Conservation (phyloP, 2,113 vertebrate species). For the Brachypodius melanocephalos region DNA sequence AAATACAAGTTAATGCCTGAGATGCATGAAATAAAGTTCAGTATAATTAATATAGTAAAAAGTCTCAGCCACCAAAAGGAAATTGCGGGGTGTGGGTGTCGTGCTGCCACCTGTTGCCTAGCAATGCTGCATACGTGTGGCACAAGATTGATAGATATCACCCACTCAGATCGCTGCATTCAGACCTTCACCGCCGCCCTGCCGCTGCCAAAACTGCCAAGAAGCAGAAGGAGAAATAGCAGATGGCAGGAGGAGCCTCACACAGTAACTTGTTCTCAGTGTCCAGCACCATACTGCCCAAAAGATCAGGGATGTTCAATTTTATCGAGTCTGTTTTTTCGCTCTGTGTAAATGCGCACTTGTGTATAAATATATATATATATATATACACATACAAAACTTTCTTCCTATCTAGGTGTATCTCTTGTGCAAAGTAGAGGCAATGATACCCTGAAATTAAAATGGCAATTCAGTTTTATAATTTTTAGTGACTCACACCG, state of each 20-base stretch:
- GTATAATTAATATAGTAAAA: conserved; percentile 67
- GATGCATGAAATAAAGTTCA: conserved; percentile 60
- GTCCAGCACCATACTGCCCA: not conserved
- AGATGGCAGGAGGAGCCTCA: conserved; percentile 13
- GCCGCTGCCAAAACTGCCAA: not conserved
- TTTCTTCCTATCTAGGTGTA: conserved; percentile 17
- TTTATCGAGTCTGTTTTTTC: not conserved
- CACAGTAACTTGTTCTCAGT: not conserved
- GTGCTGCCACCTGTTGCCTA: conserved; percentile 66
- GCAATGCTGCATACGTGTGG: conserved; percentile 64
- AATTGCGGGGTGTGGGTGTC: conserved; percentile 67
- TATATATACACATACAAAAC: not conserved
- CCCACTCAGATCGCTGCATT: conserved; percentile 69
- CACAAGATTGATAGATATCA: conserved; percentile 71
- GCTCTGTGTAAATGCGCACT: not conserved
- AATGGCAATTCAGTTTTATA: conserved; percentile 64
- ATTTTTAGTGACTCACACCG: conserved; percentile 69
- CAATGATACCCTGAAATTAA: conserved; percentile 64
- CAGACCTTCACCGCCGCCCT: conserved; percentile 50
- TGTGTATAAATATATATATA: not conserved
- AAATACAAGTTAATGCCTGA: conserved; percentile 40
- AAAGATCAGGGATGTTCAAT: not conserved
- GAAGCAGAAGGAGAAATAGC: not conserved
- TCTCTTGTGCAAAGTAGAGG: conserved; percentile 22
- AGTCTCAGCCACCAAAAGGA: conserved; percentile 69